These are phyloP conservation scores for Spondyliosoma cantharus DNA, from an alignment of 2,797 vertebrate species.

Conservation along the genomic window DNA sequence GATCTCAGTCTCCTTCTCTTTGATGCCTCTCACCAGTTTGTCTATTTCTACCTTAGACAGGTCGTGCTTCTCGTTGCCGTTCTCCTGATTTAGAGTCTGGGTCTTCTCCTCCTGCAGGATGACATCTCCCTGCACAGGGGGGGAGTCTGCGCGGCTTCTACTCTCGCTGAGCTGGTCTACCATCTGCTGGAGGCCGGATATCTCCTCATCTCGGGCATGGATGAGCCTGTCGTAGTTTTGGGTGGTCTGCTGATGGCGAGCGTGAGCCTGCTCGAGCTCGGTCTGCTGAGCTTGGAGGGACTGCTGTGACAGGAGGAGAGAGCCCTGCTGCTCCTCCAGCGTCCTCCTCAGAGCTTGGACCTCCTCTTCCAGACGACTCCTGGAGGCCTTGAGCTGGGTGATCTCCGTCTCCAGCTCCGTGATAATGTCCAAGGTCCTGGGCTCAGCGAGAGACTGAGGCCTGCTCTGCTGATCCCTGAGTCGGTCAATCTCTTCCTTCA, in stretches of 20 bases:
- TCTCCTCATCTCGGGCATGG: constrained; percentile 91
- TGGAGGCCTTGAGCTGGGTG: constrained; percentile 87
- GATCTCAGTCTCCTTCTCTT: constrained; percentile 97
- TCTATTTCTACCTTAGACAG: constrained; percentile 96
- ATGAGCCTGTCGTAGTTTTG: constrained; percentile 88
- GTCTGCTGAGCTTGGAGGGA: constrained; percentile 88
- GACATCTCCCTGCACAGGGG: constrained; percentile 76
- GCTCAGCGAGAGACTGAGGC: constrained; percentile 84
- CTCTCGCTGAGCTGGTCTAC: constrained; percentile 85
- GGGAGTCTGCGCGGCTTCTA: constrained; percentile 79
- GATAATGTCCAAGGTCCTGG: constrained; percentile 90
- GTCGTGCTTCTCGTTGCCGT: constrained; percentile 96
- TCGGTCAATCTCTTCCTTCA: constrained; percentile 95
- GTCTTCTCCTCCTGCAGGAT: constrained; percentile 94
- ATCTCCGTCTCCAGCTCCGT: constrained; percentile 95
- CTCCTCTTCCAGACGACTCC: constrained; percentile 88
- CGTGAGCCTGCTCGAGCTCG: constrained; percentile 89
- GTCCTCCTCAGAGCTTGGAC: constrained; percentile 82
- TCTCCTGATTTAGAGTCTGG: constrained; percentile 89
- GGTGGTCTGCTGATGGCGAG: constrained; percentile 89
- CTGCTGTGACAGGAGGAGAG: constrained; percentile 86
- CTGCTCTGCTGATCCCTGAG: constrained; percentile 93
- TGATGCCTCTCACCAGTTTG: constrained; percentile 91
- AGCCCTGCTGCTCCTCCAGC: constrained; percentile 89
- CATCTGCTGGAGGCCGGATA: constrained; percentile 86